Evolutionary conservation across 2,113 vertebrate species (phyloP), one percentile per base, ranked within the genome.

Genomic region (Xiphias gladius): DNA sequence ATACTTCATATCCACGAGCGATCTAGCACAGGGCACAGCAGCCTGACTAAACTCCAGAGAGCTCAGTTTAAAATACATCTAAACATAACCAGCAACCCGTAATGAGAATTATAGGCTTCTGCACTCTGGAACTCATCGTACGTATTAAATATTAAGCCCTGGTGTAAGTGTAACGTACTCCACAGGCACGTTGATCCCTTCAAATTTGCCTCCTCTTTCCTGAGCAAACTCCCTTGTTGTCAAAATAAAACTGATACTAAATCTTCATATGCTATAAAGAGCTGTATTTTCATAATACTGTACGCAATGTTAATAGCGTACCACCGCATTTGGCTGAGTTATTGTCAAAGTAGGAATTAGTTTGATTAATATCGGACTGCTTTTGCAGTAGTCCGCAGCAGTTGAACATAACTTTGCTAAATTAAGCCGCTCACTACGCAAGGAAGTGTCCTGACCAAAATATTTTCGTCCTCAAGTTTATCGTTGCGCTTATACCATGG

Each of bases 271-370:
- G 32, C 3, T 35, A 4, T 35, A 26, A 24, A 43, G 24, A 46
- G 16, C n/a, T 35, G 41, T 28, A 46, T 43, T 50, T 3, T 0
- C 0, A 10, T 46, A 28, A 64, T 39, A 1, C 0, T 37, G 9
- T 37, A 50, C 1, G 50, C 4, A 39, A 12, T 5, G 12, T 39
- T n/a, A 19, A 35, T 63, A 50, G 17, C 20, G 17, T 50, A 46
- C 14, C 3, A 6, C 32, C 5, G 13, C 41, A 43, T 43, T 28
- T 58, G 24, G 5, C 28, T 43, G 12, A 43, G 11, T 12, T 43
- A 43, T 43, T 43, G 12, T 43, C 41, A 43, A 13, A 13, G 2
- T 43, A 13, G 17, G 46, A 48, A 16, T 64, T 13, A n/a, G n/a
- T 64, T n/a, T n/a, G 9, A 5, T 39, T 13, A n/a, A 39, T 39